These are phyloP conservation scores for Danio aesculapii DNA, from an alignment of 2,797 vertebrate genomes.

Conservation along the genomic window DNA sequence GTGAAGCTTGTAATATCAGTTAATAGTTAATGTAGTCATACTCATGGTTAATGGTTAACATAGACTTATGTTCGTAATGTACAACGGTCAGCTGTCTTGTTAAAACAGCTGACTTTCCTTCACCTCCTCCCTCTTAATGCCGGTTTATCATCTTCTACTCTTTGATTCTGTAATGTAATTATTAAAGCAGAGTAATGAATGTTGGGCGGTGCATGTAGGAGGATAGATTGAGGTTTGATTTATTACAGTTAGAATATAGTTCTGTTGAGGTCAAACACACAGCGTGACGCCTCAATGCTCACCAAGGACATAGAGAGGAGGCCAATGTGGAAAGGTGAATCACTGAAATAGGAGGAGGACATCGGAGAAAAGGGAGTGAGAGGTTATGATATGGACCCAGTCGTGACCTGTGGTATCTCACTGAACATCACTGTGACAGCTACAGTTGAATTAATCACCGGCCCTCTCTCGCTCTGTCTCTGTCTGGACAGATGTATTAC, in stretches of 20 bases:
- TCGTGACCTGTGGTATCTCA: conserved; percentile 35
- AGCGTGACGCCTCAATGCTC: conserved; percentile 30
- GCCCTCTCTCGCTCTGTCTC: conserved; percentile 26
- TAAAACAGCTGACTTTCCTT: conserved; percentile 16
- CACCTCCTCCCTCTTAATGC: background rate
- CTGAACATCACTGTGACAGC: conserved; percentile 39
- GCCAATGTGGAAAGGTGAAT: conserved; percentile 44
- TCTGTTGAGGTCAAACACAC: conserved; percentile 46
- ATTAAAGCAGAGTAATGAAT: conserved; percentile 47
- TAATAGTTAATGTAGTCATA: background rate
- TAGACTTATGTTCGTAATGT: conserved; percentile 7
- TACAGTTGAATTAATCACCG: conserved; percentile 40
- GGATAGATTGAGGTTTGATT: conserved; percentile 37
- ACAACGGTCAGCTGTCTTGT: conserved; percentile 24
- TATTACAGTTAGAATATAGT: conserved; percentile 34
- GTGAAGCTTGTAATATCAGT: background rate
- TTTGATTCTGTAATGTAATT: conserved; percentile 42
- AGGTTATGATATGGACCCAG: conserved; percentile 30
- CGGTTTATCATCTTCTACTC: conserved; percentile 33
- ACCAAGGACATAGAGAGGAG: conserved; percentile 45
- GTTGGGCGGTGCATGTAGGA: conserved; percentile 28
- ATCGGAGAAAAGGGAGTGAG: conserved; percentile 38
- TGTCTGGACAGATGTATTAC: conserved; percentile 15
- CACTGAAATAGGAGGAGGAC: conserved; percentile 47
- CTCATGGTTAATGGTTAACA: conserved; percentile 17